A percentile compares a stretch with the other conserved stretches of the same genome.
These are phyloP conservation scores for Hemicrepidius hirtus DNA, from an alignment of 2,888 invertebrate genomes.

Conservation along the genomic window DNA sequence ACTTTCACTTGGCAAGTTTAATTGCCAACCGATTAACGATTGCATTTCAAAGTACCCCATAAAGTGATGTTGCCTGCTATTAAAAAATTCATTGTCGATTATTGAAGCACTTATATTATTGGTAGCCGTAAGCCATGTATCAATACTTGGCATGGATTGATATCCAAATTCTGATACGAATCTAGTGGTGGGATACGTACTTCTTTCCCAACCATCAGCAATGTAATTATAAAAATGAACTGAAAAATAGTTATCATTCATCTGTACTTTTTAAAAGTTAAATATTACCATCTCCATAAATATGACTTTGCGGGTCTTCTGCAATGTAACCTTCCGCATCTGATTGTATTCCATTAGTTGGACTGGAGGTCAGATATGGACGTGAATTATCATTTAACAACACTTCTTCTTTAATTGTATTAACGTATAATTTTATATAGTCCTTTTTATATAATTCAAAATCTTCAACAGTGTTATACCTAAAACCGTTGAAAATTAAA, in stretches of 20 bases:
- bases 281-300: slow-evolving; percentile 87
- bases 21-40: slow-evolving; percentile 78
- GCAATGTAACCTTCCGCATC: slow-evolving; percentile 86
- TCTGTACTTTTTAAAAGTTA: too few species aligned
- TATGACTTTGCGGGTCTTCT: slow-evolving; percentile 82
- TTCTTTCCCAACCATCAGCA: slow-evolving; percentile 86
- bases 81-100: slow-evolving; percentile 77
- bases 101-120: slow-evolving; percentile 73
- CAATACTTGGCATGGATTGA: slow-evolving; percentile 88
- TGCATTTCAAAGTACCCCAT: slow-evolving; percentile 80
- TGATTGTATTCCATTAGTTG: slow-evolving; percentile 88
- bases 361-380: slow-evolving; percentile 90
- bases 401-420: slow-evolving; percentile 82
- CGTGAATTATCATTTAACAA: slow-evolving; percentile 77
- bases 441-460: slow-evolving; percentile 75
- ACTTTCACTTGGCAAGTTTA: slow-evolving; percentile 76
- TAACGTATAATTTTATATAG: slow-evolving; percentile 88
- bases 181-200: slow-evolving; percentile 85
- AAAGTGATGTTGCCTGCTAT: slow-evolving; percentile 91
- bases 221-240: slow-evolving; percentile 94
- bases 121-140: slow-evolving; percentile 79
- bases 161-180: slow-evolving; percentile 98
- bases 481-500: slow-evolving; percentile 81
- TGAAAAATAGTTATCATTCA: slow-evolving; percentile 67
- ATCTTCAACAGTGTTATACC: slow-evolving; percentile 72